These are phyloP conservation scores for Oligia fasciuncula DNA, from an alignment of 2,888 invertebrate species.

Conservation along the genomic window DNA sequence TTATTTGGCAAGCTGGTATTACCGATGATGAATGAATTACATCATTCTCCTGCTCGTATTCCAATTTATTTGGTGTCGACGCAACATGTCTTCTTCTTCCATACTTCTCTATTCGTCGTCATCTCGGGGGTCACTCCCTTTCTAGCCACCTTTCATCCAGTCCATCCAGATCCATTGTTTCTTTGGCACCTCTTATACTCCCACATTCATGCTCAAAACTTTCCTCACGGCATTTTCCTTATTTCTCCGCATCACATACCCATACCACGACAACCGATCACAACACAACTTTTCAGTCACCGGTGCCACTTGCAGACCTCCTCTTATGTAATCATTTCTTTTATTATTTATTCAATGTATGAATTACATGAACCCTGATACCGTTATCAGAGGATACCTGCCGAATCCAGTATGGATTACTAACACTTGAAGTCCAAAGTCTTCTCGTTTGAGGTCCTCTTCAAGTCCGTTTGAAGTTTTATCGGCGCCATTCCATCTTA, in stretches of 20 bases:
- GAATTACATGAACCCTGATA: not conserved
- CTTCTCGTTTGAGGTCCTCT: not conserved
- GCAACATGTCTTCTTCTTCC: not conserved
- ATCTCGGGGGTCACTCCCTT: not conserved
- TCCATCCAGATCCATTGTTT: not conserved
- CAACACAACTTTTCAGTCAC: not conserved
- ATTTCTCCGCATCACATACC: not conserved
- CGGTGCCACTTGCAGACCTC: not conserved
- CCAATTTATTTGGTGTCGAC: not conserved
- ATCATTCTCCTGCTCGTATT: no score
- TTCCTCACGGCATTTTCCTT: not conserved
- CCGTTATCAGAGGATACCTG: not conserved
- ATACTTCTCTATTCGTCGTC: not conserved
- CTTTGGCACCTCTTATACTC: not conserved
- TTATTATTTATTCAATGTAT: not conserved
- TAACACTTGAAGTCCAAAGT: constrained; percentile 12
- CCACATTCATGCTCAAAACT: not conserved
- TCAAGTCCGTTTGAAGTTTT: not conserved
- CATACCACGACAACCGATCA: not conserved
- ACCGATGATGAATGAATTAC: constrained; percentile 4
- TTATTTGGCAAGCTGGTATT: constrained; percentile 2
- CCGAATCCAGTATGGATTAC: not conserved
- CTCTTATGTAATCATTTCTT: not conserved
- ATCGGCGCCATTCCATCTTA: not conserved
- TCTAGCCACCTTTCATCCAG: no score